phyloP scores from a whole-genome alignment of 2,888 invertebrate genomes.

The Ypsolopha sequella region DNA sequence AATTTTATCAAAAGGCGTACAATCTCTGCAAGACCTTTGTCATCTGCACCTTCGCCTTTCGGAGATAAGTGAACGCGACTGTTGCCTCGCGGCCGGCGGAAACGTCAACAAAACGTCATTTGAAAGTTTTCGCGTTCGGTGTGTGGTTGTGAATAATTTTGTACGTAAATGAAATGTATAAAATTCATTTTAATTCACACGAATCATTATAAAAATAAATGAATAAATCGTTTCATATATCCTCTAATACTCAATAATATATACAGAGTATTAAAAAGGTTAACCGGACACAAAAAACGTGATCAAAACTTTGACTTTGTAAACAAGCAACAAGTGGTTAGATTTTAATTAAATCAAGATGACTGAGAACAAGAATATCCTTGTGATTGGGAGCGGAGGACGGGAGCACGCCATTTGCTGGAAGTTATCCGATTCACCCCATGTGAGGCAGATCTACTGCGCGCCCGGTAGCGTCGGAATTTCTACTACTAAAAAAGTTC shows the following conservation, averaged over 20 bases:
- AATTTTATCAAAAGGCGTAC: slow-evolving; percentile 12
- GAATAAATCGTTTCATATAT: too few species aligned
- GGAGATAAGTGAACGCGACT: slow-evolving; percentile 12
- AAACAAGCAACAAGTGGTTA: slow-evolving; percentile 13
- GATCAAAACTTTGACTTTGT: slow-evolving; percentile 11
- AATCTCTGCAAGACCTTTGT: background rate
- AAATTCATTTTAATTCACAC: slow-evolving; percentile 1
- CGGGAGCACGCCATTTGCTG: slow-evolving; percentile 96
- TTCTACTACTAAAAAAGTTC: slow-evolving; percentile 75
- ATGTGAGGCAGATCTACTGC: slow-evolving; percentile 80
- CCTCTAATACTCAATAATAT: background rate
- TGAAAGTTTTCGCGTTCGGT: slow-evolving; percentile 42
- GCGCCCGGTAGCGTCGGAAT: slow-evolving; percentile 94
- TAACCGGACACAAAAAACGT: background rate
- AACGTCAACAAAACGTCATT: slow-evolving; percentile 26
- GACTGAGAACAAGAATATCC: slow-evolving; percentile 67
- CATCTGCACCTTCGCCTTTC: background rate
- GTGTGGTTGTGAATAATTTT: slow-evolving; percentile 19
- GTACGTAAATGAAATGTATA: slow-evolving; percentile 7
- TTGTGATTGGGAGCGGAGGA: slow-evolving; percentile 93
- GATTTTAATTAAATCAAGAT: slow-evolving; percentile 17
- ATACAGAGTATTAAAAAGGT: background rate
- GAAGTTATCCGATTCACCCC: slow-evolving; percentile 87
- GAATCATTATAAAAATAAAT: background rate
- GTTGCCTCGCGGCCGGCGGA: slow-evolving; percentile 6